Evolutionary conservation across 2,888 invertebrate species (phyloP).

Genomic region (Coelinius sp.): DNA sequence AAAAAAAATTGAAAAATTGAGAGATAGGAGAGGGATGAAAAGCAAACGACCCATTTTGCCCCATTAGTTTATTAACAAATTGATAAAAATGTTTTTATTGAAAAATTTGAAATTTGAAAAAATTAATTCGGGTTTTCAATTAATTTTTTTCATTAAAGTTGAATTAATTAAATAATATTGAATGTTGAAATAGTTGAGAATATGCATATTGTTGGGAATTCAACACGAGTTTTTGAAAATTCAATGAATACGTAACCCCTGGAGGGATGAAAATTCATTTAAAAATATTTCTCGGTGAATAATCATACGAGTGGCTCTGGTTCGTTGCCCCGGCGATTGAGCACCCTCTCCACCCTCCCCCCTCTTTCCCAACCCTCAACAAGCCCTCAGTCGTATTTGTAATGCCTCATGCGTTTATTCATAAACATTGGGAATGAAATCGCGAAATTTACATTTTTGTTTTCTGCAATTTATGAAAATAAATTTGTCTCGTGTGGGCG

Average conservation of each 20-base stretch:
- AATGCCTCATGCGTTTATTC: not conserved
- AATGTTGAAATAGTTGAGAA: not conserved
- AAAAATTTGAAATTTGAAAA: too few species aligned
- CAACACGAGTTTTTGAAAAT: not conserved
- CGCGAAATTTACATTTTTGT: not conserved
- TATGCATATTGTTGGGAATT: not conserved
- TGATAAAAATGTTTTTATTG: too few species aligned
- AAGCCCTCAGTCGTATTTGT: not conserved
- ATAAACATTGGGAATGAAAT: not conserved
- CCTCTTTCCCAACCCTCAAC: not conserved
- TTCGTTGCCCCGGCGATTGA: constrained; percentile 2
- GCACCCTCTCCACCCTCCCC: not conserved
- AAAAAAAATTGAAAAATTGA: too few species aligned
- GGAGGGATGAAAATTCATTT: constrained; percentile 13
- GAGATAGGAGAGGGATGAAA: too few species aligned
- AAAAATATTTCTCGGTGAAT: constrained; percentile 9
- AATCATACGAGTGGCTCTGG: constrained; percentile 11
- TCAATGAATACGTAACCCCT: not conserved
- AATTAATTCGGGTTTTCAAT: not conserved
- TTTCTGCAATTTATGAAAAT: not conserved
- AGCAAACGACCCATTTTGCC: too few species aligned
- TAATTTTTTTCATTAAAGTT: not conserved
- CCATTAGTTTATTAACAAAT: too few species aligned
- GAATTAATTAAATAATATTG: not conserved
- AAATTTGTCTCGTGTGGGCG: not conserved